phyloP scores from a whole-genome alignment of 2,113 vertebrate genomes.

The Ophiodon elongatus region DNA sequence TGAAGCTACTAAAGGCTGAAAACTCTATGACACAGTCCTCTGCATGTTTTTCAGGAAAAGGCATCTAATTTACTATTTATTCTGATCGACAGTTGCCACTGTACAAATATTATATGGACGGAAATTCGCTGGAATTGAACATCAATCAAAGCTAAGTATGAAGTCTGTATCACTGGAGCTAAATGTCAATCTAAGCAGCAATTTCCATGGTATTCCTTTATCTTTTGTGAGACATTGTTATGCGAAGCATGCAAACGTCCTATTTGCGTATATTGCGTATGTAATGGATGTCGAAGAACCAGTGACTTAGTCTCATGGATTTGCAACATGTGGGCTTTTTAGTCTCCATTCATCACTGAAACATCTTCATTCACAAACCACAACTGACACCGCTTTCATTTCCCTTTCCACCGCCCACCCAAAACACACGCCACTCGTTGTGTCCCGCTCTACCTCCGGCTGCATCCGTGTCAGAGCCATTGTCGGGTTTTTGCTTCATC shows the following conservation, averaged over 20 bases:
- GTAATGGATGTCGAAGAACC: not conserved
- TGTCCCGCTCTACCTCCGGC: conserved; percentile 29
- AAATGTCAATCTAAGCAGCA: not conserved
- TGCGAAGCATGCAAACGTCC: not conserved
- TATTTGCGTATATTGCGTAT: not conserved
- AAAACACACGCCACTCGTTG: conserved; percentile 28
- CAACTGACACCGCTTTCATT: conserved; percentile 48
- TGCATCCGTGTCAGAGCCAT: conserved; percentile 39
- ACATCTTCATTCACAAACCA: conserved; percentile 57
- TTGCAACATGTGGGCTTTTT: conserved; percentile 26
- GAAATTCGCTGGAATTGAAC: not conserved
- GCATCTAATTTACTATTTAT: not conserved
- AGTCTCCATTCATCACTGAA: conserved; percentile 19
- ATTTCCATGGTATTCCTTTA: not conserved
- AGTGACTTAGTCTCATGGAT: not conserved
- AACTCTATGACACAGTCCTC: not conserved
- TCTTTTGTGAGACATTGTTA: not conserved
- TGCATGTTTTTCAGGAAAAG: not conserved
- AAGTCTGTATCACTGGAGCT: not conserved
- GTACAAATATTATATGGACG: not conserved
- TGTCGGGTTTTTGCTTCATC: conserved; percentile 46
- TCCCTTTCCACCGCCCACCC: not conserved
- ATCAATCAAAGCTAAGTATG: not conserved
- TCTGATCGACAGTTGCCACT: not conserved
- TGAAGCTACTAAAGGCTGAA: not conserved